A percentile compares a stretch with the other conserved stretches of the same genome.
phyloP scores from a whole-genome alignment of 1,140 invertebrate species.

The Drosophila obscura region DNA sequence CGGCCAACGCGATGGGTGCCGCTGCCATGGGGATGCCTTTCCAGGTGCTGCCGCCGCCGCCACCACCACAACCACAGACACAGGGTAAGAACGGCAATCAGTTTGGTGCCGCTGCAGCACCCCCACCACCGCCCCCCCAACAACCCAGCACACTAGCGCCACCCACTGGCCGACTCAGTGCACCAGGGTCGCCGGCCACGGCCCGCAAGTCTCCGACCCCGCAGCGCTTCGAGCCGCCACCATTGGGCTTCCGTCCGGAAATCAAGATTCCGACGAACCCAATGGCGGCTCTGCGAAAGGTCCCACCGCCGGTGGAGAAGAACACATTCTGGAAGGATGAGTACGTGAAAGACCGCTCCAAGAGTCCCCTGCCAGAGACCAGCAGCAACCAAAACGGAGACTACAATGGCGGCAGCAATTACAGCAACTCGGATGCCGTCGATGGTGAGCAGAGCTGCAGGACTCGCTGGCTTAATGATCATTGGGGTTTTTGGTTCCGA shows the following conservation, averaged over 20 bases:
- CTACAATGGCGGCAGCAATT: constrained; percentile 12
- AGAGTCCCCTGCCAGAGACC: constrained; percentile 74
- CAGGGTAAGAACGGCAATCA: constrained; percentile 78
- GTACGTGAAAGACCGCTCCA: constrained; percentile 79
- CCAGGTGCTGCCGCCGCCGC: constrained; percentile 88
- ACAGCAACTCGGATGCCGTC: constrained; percentile 62
- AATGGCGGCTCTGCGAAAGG: constrained; percentile 85
- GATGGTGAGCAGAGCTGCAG: constrained; percentile 74
- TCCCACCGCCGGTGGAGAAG: constrained; percentile 84
- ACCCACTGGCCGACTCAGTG: constrained; percentile 69
- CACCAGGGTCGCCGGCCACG: constrained; percentile 79
- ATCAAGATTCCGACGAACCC: constrained; percentile 89
- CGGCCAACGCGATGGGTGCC: constrained; percentile 71
- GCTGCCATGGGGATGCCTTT: constrained; percentile 87
- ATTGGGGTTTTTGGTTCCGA: constrained; percentile 44
- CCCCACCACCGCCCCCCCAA: constrained; percentile 86
- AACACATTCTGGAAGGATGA: constrained; percentile 83
- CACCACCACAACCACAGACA: constrained; percentile 84
- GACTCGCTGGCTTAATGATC: constrained; percentile 40
- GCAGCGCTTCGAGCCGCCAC: constrained; percentile 83
- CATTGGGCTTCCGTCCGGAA: constrained; percentile 86
- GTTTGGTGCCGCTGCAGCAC: constrained; percentile 63
- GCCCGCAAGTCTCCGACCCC: constrained; percentile 83
- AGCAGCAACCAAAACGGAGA: constrained; percentile 6
- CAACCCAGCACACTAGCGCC: constrained; percentile 83